Evolutionary conservation across 2,113 vertebrate genomes (phyloP).

Genomic region (Scytalopus superciliaris): DNA sequence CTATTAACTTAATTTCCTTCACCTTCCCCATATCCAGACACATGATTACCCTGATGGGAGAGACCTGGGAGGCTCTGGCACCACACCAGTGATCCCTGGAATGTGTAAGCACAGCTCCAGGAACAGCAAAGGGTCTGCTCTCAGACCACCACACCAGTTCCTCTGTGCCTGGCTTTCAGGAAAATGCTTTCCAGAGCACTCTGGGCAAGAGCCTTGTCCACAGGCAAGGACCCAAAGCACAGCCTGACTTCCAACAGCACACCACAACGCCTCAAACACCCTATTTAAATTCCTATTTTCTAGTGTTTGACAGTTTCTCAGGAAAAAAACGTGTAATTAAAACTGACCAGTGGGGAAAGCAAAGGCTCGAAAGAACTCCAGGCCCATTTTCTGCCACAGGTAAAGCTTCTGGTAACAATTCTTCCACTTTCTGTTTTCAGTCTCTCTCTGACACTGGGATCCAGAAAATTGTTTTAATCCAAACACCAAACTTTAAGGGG

Average conservation of each 20-base stretch:
- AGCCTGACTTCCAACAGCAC: neutral
- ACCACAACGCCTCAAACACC: neutral
- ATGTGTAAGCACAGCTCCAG: neutral
- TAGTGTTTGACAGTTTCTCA: neutral
- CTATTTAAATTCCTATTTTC: neutral
- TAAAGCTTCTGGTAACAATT: neutral
- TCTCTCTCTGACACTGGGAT: neutral
- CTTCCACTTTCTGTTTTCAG: neutral
- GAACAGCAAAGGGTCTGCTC: neutral
- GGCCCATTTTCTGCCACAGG: neutral
- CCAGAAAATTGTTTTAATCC: neutral
- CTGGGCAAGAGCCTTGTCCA: neutral
- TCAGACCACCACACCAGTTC: neutral
- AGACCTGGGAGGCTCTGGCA: neutral
- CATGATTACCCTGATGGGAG: neutral
- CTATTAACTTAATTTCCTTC: neutral
- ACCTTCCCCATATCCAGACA: neutral
- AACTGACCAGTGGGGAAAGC: neutral
- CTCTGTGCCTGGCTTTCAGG: neutral
- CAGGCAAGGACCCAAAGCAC: neutral
- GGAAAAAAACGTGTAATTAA: neutral
- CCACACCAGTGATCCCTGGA: neutral
- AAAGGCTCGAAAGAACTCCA: neutral
- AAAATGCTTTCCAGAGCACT: neutral
- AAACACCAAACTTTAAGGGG: neutral